Base-by-base conservation (phyloP, 2,888 invertebrate genomes). In the Aspidapion aeneum region DNA sequence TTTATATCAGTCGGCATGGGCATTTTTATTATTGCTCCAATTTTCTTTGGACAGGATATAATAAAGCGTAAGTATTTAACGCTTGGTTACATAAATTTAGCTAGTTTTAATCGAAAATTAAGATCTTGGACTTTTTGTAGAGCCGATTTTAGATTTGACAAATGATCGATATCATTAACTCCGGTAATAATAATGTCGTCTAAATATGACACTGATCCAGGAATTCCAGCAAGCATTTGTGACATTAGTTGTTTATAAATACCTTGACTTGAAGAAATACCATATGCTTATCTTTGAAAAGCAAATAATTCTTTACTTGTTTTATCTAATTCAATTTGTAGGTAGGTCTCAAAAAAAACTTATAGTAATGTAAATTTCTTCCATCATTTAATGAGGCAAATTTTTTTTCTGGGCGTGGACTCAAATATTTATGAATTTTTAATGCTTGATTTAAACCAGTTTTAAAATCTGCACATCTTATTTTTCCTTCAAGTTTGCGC, bases 1-100 rank as follows among this genome's bases (percentile, higher is more conserved):
- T 68, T 67, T 54, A 64, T 67, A 50, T 67, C 69, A 20, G 60
- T 64, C 16, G 71, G 72, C 48, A n/a, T 52, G 54, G 63, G 60
- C 57, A 70, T 68, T 17, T 64, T 54, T 35, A 55, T 52, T 18
- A 72, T 69, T n/a, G 65, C 68, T 60, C 68, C 21, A 2, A 70
- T 60, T 54, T 68, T 70, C 18, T 52, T 52, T 7, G 17, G 18
- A 52, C 7, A 17, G 16, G 54, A 52, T 7, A 52, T 52, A 52
- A 52, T 52, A 18, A 52, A 52, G 17, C 54, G 5, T 52, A 52
- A 52, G 16, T 52, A 52, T 52, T 52, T 16, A 7, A 52, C 54
- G 5, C 5, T 7, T 3, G 54, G 54, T 52, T 52, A 16, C 54
- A 17, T 52, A 18, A 52, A 52, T 52, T 52, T 52, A 7, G 3